A percentile compares a stretch with the other conserved stretches of the same genome.
phyloP scores from a whole-genome alignment of 2,888 invertebrate genomes.

The Athalia rosae region DNA sequence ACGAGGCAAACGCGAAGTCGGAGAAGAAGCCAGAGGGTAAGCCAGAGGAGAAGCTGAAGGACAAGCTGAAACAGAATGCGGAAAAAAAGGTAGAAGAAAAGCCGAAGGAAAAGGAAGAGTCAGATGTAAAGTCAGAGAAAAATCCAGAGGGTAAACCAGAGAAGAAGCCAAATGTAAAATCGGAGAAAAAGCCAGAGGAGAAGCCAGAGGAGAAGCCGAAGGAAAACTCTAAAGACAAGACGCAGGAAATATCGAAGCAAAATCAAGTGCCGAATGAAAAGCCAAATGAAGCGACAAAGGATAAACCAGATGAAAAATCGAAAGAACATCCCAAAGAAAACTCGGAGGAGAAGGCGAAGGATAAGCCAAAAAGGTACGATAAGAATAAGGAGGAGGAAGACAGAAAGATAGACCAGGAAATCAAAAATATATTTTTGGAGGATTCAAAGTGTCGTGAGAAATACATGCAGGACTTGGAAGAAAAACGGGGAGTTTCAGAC shows the following conservation, averaged over 20 bases:
- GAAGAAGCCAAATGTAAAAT: not conserved
- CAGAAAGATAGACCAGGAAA: constrained; percentile 28
- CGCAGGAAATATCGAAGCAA: constrained; percentile 32
- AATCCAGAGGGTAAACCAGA: constrained; percentile 39
- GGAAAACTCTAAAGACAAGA: not conserved
- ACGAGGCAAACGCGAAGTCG: not conserved
- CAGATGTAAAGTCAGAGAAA: not conserved
- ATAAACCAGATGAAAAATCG: constrained; percentile 8
- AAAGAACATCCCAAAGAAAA: not conserved
- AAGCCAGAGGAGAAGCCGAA: not conserved
- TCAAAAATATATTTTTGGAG: constrained; percentile 29
- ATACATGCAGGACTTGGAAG: not conserved
- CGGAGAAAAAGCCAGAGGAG: not conserved
- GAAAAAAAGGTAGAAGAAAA: constrained; percentile 34
- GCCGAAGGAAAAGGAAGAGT: constrained; percentile 12
- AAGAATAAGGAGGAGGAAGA: constrained; percentile 4
- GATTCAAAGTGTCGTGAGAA: constrained; percentile 29
- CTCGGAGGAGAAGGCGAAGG: not conserved
- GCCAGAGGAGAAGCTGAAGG: not conserved
- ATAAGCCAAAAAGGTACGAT: no score
- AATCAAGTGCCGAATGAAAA: not conserved
- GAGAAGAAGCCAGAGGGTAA: constrained; percentile 20
- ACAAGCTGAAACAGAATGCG: not conserved
- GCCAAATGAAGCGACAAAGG: not conserved
- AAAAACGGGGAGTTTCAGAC: no score